These are phyloP conservation scores for Morbakka virulenta DNA, from an alignment of 30 jellyfish, hydroid and myxozoan species.

Conservation along the genomic window DNA sequence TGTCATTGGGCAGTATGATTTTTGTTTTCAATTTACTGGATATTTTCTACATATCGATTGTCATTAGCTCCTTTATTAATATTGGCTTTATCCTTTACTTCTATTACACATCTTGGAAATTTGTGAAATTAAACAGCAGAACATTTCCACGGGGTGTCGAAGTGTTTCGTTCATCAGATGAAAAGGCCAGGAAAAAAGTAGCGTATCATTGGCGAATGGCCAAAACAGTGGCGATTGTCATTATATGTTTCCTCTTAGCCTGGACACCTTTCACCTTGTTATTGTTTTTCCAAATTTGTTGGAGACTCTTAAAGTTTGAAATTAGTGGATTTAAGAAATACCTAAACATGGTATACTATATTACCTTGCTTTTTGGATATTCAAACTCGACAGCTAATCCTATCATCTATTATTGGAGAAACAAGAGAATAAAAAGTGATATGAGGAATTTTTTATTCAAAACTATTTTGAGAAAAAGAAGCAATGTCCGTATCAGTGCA, in stretches of 20 bases:
- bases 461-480: not conserved
- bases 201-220: slow-evolving; percentile 48
- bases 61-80: slow-evolving; percentile 14
- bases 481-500: no score
- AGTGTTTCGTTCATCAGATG: not conserved
- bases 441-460: slow-evolving; percentile 15
- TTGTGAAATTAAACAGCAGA: slow-evolving; percentile 15
- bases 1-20: slow-evolving; percentile 21
- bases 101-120: slow-evolving; percentile 30
- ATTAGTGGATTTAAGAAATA: slow-evolving; percentile 16
- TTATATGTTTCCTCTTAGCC: slow-evolving; percentile 18
- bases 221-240: slow-evolving; percentile 34
- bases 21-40: slow-evolving; percentile 26
- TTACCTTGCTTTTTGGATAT: slow-evolving; percentile 29
- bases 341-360: slow-evolving; percentile 19
- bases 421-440: slow-evolving; percentile 19
- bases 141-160: slow-evolving; percentile 6
- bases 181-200: not conserved
- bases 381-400: slow-evolving; percentile 41
- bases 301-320: not conserved
- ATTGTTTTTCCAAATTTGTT: slow-evolving; percentile 4
- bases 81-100: slow-evolving; percentile 13
- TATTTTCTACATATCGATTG: slow-evolving; percentile 9
- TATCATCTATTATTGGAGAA: slow-evolving; percentile 38
- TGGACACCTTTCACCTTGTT: slow-evolving; percentile 54